phyloP scores from a whole-genome alignment of 1,140 invertebrate species.

The Drosophila willistoni region DNA sequence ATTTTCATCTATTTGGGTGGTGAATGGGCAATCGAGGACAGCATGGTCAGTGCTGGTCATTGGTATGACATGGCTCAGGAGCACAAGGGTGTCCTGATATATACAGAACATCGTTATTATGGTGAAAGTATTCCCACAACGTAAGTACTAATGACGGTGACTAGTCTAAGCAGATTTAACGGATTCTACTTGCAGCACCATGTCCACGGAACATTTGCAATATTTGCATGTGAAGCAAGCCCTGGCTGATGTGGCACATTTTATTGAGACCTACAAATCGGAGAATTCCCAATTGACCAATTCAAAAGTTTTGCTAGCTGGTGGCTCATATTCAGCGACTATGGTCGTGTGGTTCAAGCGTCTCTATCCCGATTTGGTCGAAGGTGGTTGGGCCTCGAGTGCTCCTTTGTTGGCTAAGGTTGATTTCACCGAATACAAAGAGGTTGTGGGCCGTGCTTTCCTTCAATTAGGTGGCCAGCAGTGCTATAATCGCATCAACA shows the following conservation, averaged over 20 bases:
- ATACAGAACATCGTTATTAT: conserved; percentile 92
- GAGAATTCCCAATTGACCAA: conserved; percentile 74
- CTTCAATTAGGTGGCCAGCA: conserved; percentile 67
- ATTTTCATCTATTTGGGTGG: conserved; percentile 90
- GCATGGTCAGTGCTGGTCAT: conserved; percentile 83
- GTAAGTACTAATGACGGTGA: conserved; percentile 61
- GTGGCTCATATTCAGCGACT: conserved; percentile 91
- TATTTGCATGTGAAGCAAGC: conserved; percentile 89
- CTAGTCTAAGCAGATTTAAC: background rate
- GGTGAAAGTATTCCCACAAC: conserved; percentile 89
- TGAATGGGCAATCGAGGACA: conserved; percentile 85
- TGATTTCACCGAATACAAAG: conserved; percentile 69
- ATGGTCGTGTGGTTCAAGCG: conserved; percentile 90
- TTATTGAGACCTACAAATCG: conserved; percentile 86
- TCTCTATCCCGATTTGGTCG: conserved; percentile 90
- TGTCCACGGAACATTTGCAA: conserved; percentile 85
- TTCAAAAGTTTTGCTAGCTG: conserved; percentile 86
- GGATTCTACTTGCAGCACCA: conserved; percentile 81
- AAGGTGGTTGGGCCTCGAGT: conserved; percentile 90
- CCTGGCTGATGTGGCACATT: conserved; percentile 88
- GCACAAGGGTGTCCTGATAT: conserved; percentile 86
- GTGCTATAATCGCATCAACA: conserved; percentile 84
- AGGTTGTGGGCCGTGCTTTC: conserved; percentile 56
- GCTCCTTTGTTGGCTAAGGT: conserved; percentile 86
- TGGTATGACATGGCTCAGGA: conserved; percentile 85